These are phyloP conservation scores for Brachionus calyciflorus DNA, from an alignment of 1,140 invertebrate genomes.

Conservation along the genomic window DNA sequence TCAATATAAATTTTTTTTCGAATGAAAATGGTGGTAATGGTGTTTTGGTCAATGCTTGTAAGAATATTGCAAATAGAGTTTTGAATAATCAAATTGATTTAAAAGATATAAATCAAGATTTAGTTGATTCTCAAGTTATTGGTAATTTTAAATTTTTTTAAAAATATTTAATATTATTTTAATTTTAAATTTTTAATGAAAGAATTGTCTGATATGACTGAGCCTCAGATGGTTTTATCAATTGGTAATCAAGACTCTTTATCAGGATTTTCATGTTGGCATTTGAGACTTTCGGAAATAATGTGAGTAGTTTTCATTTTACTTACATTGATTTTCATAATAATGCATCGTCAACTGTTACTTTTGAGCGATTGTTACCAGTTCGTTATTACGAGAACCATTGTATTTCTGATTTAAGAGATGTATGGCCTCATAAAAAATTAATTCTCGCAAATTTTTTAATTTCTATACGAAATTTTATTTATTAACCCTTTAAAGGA, in stretches of 20 bases:
- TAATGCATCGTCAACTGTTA: no score
- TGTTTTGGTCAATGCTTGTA: not conserved
- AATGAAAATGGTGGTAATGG: slow-evolving; percentile 18
- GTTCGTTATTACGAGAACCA: no score
- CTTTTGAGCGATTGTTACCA: no score
- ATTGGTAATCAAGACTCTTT: slow-evolving; percentile 4
- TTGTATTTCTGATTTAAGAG: no score
- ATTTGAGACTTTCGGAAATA: slow-evolving; percentile 37
- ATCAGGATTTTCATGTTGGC: slow-evolving; percentile 19
- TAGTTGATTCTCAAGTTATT: slow-evolving; percentile 16
- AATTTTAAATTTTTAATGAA: not conserved
- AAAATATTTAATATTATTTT: not conserved
- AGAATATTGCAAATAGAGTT: not conserved
- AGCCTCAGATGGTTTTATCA: slow-evolving; percentile 21
- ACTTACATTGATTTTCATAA: no score
- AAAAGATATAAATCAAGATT: not conserved
- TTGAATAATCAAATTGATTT: slow-evolving; percentile 1
- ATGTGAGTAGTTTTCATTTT: not conserved
- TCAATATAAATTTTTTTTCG: slow-evolving; percentile 17
- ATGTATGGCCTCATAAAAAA: no score
- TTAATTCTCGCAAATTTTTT: no score
- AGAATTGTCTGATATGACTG: slow-evolving; percentile 16
- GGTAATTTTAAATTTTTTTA: not conserved
- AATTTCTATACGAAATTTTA: no score
- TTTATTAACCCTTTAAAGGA: no score